Evolutionary conservation across 2,797 vertebrate species (phyloP).

Genomic region (Adelosebastes latens): DNA sequence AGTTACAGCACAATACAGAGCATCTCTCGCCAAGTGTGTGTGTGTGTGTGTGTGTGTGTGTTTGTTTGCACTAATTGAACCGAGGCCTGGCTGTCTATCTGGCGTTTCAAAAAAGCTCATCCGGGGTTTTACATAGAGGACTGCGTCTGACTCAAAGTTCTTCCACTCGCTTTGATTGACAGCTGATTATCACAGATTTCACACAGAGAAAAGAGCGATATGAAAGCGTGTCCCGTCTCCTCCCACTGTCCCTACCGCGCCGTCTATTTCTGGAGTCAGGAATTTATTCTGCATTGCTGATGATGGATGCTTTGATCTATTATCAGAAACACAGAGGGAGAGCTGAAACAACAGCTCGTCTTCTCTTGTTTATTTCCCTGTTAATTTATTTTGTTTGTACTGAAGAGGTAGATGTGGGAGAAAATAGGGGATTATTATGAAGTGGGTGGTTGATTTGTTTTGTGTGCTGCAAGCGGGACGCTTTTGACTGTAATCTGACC

Average conservation of each 20-base stretch:
- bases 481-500: background rate
- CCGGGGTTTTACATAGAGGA: constrained; percentile 27
- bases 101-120: constrained; percentile 25
- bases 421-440: background rate
- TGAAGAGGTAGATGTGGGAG: background rate
- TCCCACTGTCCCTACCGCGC: constrained; percentile 14
- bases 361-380: background rate
- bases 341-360: constrained; percentile 1
- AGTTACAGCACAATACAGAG: background rate
- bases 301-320: constrained; percentile 36
- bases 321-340: constrained; percentile 25
- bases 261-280: constrained; percentile 44
- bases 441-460: constrained; percentile 4
- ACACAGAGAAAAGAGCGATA: background rate
- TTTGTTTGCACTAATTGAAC: constrained; percentile 12
- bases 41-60: background rate
- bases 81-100: background rate
- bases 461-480: too few relatives aligned
- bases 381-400: background rate
- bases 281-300: constrained; percentile 21
- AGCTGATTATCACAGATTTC: constrained; percentile 30
- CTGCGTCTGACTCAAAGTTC: constrained; percentile 15
- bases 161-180: constrained; percentile 44
- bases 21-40: background rate
- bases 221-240: background rate